A percentile compares a stretch with the other conserved stretches of the same genome.
Conservation (phyloP, 2,888 invertebrate species). For the Archips crataeganus region DNA sequence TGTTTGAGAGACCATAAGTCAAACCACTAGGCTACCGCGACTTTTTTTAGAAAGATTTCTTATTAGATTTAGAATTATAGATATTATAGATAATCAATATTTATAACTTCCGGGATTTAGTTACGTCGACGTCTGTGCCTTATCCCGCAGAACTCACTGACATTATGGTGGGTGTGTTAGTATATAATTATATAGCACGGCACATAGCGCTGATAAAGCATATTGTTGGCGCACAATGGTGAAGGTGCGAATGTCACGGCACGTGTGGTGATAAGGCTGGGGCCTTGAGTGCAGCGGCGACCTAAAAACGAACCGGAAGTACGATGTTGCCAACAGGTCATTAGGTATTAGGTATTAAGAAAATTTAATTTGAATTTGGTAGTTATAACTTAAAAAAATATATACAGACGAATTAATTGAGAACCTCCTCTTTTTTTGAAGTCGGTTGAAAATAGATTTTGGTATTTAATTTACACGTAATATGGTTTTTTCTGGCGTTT, state of each 20-base stretch:
- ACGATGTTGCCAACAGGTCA: neutral
- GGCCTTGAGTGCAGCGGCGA: conserved; percentile 13
- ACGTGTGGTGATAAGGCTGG: conserved; percentile 42
- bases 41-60: neutral
- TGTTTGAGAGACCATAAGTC: too few relatives aligned
- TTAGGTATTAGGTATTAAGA: too few relatives aligned
- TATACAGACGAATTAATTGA: too few relatives aligned
- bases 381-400: too few relatives aligned
- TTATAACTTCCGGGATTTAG: conserved; percentile 40
- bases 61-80: neutral
- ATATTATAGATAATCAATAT: conserved; percentile 25
- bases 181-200: conserved; percentile 41
- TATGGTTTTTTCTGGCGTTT: too few relatives aligned
- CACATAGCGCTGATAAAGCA: conserved; percentile 41
- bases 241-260: conserved; percentile 47
- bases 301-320: conserved; percentile 4
- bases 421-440: too few relatives aligned
- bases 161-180: conserved; percentile 40
- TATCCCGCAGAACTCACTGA: conserved; percentile 35
- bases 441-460: too few relatives aligned
- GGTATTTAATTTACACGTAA: too few relatives aligned
- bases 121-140: conserved; percentile 19
- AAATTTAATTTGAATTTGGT: too few relatives aligned
- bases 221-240: conserved; percentile 45
- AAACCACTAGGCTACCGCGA: too few relatives aligned